These are phyloP conservation scores for Taenioides sp. DNA, from an alignment of 2,797 vertebrate genomes.

Conservation along the genomic window DNA sequence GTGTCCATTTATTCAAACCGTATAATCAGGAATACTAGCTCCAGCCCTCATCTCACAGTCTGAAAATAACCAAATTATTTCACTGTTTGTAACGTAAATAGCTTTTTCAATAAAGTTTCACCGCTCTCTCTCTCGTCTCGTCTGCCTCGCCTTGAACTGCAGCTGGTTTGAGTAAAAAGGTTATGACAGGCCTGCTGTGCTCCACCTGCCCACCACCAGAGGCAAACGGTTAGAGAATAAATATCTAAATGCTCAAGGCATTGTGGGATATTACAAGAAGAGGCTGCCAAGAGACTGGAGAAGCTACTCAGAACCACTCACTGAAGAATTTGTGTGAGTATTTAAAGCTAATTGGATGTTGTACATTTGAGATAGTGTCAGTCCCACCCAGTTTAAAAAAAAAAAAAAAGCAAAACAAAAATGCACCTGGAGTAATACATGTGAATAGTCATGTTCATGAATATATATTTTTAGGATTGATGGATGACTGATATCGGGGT, in stretches of 20 bases:
- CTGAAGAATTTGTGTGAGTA: background rate
- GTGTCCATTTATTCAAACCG: background rate
- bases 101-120: background rate
- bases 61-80: conserved; percentile 4
- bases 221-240: background rate
- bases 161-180: conserved; percentile 18
- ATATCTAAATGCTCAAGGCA: background rate
- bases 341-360: background rate
- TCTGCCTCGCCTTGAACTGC: conserved; percentile 5
- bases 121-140: background rate
- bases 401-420: no score
- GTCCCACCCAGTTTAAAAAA: background rate
- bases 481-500: no score
- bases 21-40: no score
- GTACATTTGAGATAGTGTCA: background rate
- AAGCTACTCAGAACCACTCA: no score
- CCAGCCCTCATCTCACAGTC: background rate
- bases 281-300: background rate
- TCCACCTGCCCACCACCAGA: conserved; percentile 5
- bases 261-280: background rate
- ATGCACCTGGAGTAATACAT: no score
- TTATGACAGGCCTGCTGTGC: conserved; percentile 12
- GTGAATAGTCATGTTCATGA: no score
- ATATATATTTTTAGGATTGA: no score
- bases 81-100: background rate